Evolutionary conservation across 2,888 invertebrate species (phyloP).

Genomic region (Fissipunctia ypsillon): DNA sequence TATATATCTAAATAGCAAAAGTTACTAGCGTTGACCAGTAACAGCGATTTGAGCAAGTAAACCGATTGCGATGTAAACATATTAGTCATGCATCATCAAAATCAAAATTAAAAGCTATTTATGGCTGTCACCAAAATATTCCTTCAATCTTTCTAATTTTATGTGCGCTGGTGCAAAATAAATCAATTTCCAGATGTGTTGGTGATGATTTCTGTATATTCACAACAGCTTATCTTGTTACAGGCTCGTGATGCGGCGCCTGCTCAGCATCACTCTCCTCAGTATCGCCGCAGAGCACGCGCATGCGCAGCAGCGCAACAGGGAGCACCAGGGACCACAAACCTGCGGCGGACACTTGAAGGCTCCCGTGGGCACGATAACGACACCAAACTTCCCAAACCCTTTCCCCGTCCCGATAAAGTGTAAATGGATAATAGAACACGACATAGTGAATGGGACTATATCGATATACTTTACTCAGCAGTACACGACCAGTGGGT

Average conservation of each 20-base stretch:
- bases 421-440: constrained; percentile 96
- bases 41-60: too few relatives aligned
- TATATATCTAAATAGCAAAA: too few relatives aligned
- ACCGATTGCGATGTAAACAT: too few relatives aligned
- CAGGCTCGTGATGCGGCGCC: constrained; percentile 81
- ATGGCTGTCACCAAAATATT: too few relatives aligned
- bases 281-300: neutral
- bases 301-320: neutral
- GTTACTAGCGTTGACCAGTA: too few relatives aligned
- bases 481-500: constrained; percentile 95
- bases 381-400: constrained; percentile 96
- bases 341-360: constrained; percentile 93
- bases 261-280: constrained; percentile 67
- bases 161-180: too few relatives aligned
- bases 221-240: constrained; percentile 56
- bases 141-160: too few relatives aligned
- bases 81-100: too few relatives aligned
- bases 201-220: neutral
- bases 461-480: constrained; percentile 97
- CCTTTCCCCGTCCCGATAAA: constrained; percentile 95
- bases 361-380: constrained; percentile 92
- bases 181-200: too few relatives aligned
- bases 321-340: constrained; percentile 74
- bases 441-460: constrained; percentile 93
- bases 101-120: too few relatives aligned